phyloP scores from a whole-genome alignment of 2,888 invertebrate genomes.

The Pterostichus madidus region DNA sequence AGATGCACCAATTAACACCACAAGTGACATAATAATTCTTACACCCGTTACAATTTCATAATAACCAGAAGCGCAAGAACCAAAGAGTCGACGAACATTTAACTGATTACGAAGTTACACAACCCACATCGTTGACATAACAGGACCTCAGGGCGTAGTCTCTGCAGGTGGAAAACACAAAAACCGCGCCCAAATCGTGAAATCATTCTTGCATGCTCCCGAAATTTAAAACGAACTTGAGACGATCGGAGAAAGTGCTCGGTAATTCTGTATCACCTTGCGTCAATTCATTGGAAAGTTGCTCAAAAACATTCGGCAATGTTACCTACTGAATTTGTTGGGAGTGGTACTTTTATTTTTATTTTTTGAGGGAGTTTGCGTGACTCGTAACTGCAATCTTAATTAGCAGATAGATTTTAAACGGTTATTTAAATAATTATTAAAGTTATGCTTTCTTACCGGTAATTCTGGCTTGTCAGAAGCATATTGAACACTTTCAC shows the following conservation, averaged over 20 bases:
- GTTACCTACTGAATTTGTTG: constrained; percentile 36
- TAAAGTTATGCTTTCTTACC: constrained; percentile 42
- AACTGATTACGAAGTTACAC: constrained; percentile 24
- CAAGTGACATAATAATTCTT: constrained; percentile 41
- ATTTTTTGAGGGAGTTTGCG: constrained; percentile 21
- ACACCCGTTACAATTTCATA: constrained; percentile 28
- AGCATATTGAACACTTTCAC: constrained; percentile 48
- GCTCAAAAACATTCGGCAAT: constrained; percentile 45
- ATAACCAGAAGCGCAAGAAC: constrained; percentile 1
- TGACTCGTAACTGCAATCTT: neutral
- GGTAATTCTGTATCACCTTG: neutral
- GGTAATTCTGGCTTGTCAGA: constrained; percentile 13
- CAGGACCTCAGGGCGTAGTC: constrained; percentile 30
- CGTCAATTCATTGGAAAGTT: constrained; percentile 58
- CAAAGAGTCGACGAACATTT: neutral
- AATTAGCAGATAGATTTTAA: constrained; percentile 10
- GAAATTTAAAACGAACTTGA: constrained; percentile 17
- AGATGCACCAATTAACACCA: constrained; percentile 24
- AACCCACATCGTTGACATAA: constrained; percentile 33
- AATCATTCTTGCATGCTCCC: constrained; percentile 10
- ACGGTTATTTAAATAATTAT: constrained; percentile 6
- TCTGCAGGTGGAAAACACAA: constrained; percentile 25
- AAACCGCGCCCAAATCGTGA: constrained; percentile 20
- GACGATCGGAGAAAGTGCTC: constrained; percentile 49
- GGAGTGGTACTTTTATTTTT: constrained; percentile 50